Conservation (phyloP, 1,140 invertebrate genomes). For the Drosophila repletoides region DNA sequence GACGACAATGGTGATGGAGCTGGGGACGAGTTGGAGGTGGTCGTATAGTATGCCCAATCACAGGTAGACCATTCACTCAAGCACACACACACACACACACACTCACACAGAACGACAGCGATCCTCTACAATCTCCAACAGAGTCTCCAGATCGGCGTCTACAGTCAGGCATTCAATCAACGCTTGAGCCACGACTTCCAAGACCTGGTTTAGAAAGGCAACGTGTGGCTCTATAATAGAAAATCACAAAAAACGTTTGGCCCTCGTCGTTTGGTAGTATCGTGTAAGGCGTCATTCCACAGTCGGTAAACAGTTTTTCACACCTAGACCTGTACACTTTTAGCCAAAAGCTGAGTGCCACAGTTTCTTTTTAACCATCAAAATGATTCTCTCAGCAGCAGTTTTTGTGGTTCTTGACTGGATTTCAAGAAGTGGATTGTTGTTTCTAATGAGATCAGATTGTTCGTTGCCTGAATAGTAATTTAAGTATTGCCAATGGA, state of each 20-base stretch:
- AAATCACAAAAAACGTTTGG: slow-evolving; percentile 14
- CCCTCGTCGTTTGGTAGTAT: background rate
- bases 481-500: slow-evolving; percentile 35
- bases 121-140: slow-evolving; percentile 16
- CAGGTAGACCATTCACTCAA: slow-evolving; percentile 29
- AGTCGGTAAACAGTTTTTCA: slow-evolving; percentile 49
- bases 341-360: slow-evolving; percentile 30
- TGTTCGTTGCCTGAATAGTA: slow-evolving; percentile 54
- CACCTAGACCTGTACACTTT: slow-evolving; percentile 36
- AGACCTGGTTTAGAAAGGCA: slow-evolving; percentile 46
- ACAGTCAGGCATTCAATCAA: slow-evolving; percentile 32
- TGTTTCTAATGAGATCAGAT: slow-evolving; percentile 20
- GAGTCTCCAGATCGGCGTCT: background rate
- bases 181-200: slow-evolving; percentile 30
- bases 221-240: slow-evolving; percentile 13
- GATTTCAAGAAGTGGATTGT: slow-evolving; percentile 28
- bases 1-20: background rate
- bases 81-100: background rate
- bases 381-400: slow-evolving; percentile 46
- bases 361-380: slow-evolving; percentile 32
- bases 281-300: slow-evolving; percentile 14
- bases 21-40: background rate
- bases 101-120: too few relatives aligned
- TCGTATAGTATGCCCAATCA: background rate
- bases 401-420: slow-evolving; percentile 43